These are phyloP conservation scores for Dasyornis broadbenti DNA, from an alignment of 2,113 vertebrate species.

Conservation along the genomic window DNA sequence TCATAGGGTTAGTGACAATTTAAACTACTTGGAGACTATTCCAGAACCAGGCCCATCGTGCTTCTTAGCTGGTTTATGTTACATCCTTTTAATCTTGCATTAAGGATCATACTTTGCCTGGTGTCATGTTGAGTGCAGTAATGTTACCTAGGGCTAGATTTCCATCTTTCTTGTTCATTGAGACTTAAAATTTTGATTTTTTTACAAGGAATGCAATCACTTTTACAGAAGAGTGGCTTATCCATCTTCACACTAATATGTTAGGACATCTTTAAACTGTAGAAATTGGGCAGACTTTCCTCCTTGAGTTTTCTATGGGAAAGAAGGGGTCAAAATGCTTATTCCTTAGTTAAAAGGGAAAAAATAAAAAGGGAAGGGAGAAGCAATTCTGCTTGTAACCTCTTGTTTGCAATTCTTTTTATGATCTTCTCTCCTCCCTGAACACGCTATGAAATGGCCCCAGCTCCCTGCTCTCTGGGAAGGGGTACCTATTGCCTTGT, in stretches of 20 bases:
- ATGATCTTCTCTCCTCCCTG: not conserved
- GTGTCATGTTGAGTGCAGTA: not conserved
- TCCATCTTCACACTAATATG: not conserved
- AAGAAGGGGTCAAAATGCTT: not conserved
- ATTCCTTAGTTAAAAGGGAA: not conserved
- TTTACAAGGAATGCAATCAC: not conserved
- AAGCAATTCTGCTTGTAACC: not conserved
- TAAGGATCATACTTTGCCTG: not conserved
- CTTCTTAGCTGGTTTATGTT: not conserved
- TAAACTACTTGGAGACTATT: not conserved
- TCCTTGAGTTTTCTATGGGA: not conserved
- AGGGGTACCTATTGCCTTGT: not conserved
- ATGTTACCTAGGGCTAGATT: not conserved
- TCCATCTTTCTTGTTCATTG: not conserved
- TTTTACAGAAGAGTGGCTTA: not conserved
- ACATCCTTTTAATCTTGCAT: not conserved
- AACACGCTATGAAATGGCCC: not conserved
- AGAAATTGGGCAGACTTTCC: not conserved
- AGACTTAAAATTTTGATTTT: conserved; percentile 7
- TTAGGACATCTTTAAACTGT: not conserved
- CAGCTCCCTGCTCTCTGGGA: not conserved
- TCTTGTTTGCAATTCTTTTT: conserved; percentile 28
- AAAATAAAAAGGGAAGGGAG: not conserved
- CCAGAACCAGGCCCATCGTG: not conserved
- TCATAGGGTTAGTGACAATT: not conserved